Base-by-base conservation (phyloP, 2,888 invertebrate species). In the Eurytoma californica region DNA sequence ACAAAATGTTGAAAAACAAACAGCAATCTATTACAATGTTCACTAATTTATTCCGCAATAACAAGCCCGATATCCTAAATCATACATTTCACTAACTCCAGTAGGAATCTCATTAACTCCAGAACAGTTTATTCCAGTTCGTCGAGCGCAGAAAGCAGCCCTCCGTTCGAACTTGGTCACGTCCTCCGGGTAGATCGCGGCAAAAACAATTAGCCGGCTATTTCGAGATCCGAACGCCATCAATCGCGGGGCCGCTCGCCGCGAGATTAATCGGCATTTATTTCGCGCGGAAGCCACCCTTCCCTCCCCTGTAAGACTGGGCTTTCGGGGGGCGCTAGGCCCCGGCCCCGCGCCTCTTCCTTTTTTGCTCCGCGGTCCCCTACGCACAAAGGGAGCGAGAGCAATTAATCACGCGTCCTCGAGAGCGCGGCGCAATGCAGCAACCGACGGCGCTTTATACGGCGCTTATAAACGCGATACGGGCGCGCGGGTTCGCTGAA, bases 331-430 rank as follows among this genome's bases (percentile, higher is more conserved):
- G 39, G 1, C 39, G 39, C 39, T 39, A 7, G 65, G 30, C 63
- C 30, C 30, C n/a, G 16, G 72, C 51, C 24, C 60, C 65, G 14
- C 49, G 20, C 3, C 18, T 61, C 28, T 39, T 39, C 63, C 58
- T 79, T 63, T 74, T 39, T 68, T 69, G 67, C 65, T 39, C 18
- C 3, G 58, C 13, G n/a, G 18, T 49, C 67, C 24, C 53, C 39
- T 3, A 16, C 63, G 55, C 55, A 70, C 65, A 74, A 79, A 60
- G 65, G 68, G 68, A 68, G 39, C 39, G 9, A 9, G 53, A 72
- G 76, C 76, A 58, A 72, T 80, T 80, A 80, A 76, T 80, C 72
- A 80, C 67, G 57, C 57, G 76, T n/a, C 68, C 47, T 39, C 39
- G 60, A 39, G 39, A 39, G 9, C 57, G 28, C 14, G 16, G 61